phyloP scores from a whole-genome alignment of 2,797 vertebrate species.

The Cichlasoma orientale region DNA sequence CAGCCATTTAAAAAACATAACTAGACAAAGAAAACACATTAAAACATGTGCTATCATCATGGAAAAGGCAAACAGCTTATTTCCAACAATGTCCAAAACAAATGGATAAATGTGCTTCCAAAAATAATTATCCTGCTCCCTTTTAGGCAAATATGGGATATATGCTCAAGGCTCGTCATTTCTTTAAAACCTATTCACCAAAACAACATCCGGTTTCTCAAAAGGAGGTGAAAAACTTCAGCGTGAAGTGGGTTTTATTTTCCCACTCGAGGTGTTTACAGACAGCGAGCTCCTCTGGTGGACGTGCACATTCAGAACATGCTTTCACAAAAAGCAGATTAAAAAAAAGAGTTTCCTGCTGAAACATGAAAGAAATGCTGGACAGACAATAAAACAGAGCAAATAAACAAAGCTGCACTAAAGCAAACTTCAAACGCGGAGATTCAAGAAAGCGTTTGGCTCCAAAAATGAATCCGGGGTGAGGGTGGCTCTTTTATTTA shows the following conservation, averaged over 20 bases:
- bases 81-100: background rate
- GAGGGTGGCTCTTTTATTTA: background rate
- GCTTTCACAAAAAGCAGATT: background rate
- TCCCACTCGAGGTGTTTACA: background rate
- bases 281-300: background rate
- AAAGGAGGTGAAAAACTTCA: background rate
- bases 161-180: background rate
- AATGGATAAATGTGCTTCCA: background rate
- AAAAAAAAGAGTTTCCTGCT: background rate
- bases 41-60: constrained; percentile 28
- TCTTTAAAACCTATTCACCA: background rate
- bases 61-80: background rate
- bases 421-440: no score
- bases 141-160: background rate
- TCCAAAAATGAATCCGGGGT: background rate
- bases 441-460: no score
- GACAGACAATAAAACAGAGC: background rate
- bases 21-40: constrained; percentile 4
- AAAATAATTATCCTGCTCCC: background rate
- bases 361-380: background rate
- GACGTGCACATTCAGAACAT: no score
- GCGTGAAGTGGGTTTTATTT: background rate
- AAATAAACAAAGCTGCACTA: background rate
- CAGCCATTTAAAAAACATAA: background rate
- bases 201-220: background rate